Evolutionary conservation across 92 coral and sea anemone genomes (phyloP), one percentile per base, ranked within the genome.

Genomic region (Montipora capitata): DNA sequence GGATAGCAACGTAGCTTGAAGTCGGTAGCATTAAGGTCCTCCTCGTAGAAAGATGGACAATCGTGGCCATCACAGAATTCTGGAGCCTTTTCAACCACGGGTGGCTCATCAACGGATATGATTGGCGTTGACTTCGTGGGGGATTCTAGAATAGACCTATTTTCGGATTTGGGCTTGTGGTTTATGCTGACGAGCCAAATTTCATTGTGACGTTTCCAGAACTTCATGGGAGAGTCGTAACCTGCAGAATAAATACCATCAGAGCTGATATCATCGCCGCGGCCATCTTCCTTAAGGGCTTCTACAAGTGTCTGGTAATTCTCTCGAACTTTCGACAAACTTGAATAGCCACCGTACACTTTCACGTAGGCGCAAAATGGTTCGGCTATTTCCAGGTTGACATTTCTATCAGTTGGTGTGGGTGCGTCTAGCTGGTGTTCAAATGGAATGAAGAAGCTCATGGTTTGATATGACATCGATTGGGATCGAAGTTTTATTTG

Each of bases 401-500:
- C 85, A 20, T 80, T 16, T 2, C 40, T 45, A 2, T 38, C 59
- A 2, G 58, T 18, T 10, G 92, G 86, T 45, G 87, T 84, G 13
- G 99, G 97, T 5, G 90, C 88, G 42, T 68, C 85, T 49, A 13
- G 49, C 86, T 96, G 99, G 44, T 89, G 65, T 12, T 89, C 58
- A 71, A 83, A 94, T 10, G 99, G 96, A 17, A 94, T 88, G 57
- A 94, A 96, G 91, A 96, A 96, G 63, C 91, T 94, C 72, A 87
- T 89, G 14, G 93, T 96, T 83, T 84, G 87, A 90, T 94, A 89
- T 35, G 78, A 84, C 81, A 89, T 92, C 6, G 98, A 86, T 10
- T 41, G 9, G 16, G 79, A 10, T 45, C 83, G 83, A 17, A 87
- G 88, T 15, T 94, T 92, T 68, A 96, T 87, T 77, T 92, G 85